Evolutionary conservation across 2,797 vertebrate genomes (phyloP).

Genomic region (Benthosema pterotum): DNA sequence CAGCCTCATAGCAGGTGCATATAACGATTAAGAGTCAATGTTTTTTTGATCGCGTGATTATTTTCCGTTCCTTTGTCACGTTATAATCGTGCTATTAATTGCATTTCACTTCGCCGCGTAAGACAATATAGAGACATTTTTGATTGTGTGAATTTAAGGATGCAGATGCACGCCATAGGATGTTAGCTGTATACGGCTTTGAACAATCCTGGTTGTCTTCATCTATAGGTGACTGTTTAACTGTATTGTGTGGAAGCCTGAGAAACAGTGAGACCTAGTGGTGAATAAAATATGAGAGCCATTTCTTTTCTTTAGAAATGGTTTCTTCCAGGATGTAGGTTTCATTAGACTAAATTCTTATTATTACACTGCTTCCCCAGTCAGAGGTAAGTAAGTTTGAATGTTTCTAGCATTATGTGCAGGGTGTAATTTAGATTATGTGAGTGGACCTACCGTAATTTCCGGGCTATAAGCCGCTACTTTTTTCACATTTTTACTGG

Average conservation of each 20-base stretch:
- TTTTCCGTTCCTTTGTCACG: constrained; percentile 43
- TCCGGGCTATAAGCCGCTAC: too few relatives aligned
- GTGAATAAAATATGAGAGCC: constrained; percentile 51
- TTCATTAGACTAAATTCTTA: too few relatives aligned
- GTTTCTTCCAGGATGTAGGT: too few relatives aligned
- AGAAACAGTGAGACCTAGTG: constrained; percentile 39
- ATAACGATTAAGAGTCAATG: constrained; percentile 47
- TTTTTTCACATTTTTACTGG: too few relatives aligned
- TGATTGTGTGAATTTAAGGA: constrained; percentile 26
- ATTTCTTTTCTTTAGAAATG: too few relatives aligned
- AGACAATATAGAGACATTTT: neutral
- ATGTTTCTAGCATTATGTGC: too few relatives aligned
- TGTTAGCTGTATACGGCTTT: constrained; percentile 10
- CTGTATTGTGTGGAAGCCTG: constrained; percentile 46
- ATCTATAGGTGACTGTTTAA: constrained; percentile 19
- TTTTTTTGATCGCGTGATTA: constrained; percentile 50
- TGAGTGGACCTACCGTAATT: too few relatives aligned
- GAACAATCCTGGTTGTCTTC: constrained; percentile 30
- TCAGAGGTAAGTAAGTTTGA: too few relatives aligned
- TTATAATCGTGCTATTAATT: constrained; percentile 25
- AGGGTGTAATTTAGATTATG: too few relatives aligned
- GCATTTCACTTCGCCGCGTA: neutral
- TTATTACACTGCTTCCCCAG: too few relatives aligned
- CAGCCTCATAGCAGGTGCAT: constrained; percentile 61
- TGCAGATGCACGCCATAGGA: neutral